Conservation (phyloP, 2,113 vertebrate species). For the Rafetus swinhoei region DNA sequence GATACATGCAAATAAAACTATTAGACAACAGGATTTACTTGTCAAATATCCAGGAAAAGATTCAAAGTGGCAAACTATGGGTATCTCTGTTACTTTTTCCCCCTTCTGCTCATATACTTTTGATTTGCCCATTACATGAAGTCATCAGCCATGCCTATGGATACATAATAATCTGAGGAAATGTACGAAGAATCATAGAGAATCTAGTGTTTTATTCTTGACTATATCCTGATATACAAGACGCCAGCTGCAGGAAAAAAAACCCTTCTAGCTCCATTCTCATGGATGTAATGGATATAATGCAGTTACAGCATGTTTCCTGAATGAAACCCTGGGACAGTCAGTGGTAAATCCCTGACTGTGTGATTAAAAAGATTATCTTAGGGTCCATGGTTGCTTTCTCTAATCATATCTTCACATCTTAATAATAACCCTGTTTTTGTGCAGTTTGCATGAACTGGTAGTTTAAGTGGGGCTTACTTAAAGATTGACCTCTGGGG, state of each 20-base stretch:
- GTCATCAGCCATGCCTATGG: neutral
- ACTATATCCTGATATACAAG: neutral
- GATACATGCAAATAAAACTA: slow-evolving; percentile 44
- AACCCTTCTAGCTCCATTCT: neutral
- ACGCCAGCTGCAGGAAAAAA: slow-evolving; percentile 30
- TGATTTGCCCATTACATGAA: slow-evolving; percentile 10
- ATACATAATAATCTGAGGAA: neutral
- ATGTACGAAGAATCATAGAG: neutral
- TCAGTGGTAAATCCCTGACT: neutral
- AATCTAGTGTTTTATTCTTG: neutral
- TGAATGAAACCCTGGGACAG: neutral
- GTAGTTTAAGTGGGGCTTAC: neutral
- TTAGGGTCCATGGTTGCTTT: neutral
- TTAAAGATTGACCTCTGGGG: neutral
- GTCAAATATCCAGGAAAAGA: slow-evolving; percentile 40
- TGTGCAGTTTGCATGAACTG: neutral
- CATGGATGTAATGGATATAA: accelerated
- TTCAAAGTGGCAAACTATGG: slow-evolving; percentile 39
- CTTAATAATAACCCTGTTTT: neutral
- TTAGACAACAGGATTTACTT: slow-evolving; percentile 28
- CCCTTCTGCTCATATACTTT: slow-evolving; percentile 20
- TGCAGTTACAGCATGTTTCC: accelerated
- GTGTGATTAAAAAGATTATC: neutral
- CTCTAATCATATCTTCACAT: neutral
- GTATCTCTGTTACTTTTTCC: slow-evolving; percentile 19